Percentiles rank a stretch among this genome's conserved stretches.
Evolutionary conservation across 2,888 invertebrate species (phyloP).

Genomic region (Phaonia tiefii): DNA sequence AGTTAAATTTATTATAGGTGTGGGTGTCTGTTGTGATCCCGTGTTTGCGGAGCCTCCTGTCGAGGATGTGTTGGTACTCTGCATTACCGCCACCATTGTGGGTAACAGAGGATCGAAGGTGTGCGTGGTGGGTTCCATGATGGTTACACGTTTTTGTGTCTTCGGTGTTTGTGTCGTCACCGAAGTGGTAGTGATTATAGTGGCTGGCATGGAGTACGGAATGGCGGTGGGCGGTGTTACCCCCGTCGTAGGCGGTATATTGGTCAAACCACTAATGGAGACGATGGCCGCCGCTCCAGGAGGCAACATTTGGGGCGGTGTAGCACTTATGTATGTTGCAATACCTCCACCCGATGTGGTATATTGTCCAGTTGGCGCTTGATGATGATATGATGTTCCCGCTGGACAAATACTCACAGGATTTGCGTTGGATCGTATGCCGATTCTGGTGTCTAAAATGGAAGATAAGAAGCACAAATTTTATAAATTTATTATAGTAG

Average conservation of each 20-base stretch:
- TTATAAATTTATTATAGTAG: not conserved
- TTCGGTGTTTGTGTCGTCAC: constrained; percentile 77
- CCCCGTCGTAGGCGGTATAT: constrained; percentile 1
- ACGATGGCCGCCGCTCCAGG: constrained; percentile 56
- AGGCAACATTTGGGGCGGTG: constrained; percentile 55
- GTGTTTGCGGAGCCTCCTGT: not conserved
- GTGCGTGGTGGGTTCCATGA: constrained; percentile 78
- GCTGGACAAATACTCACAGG: constrained; percentile 69
- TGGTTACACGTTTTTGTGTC: constrained; percentile 79
- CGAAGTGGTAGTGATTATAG: constrained; percentile 70
- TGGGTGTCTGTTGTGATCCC: constrained; percentile 43
- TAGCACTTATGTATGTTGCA: constrained; percentile 23
- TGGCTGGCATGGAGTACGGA: constrained; percentile 43
- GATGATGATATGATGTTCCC: constrained; percentile 66
- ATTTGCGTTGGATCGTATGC: constrained; percentile 75
- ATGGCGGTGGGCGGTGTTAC: not conserved
- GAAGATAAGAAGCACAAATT: not conserved
- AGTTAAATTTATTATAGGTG: constrained; percentile 71
- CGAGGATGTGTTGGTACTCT: constrained; percentile 66
- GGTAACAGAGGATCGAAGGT: constrained; percentile 78
- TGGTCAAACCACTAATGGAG: constrained; percentile 56
- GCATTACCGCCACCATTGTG: constrained; percentile 75
- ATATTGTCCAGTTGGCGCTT: constrained; percentile 14
- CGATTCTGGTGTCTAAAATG: constrained; percentile 79
- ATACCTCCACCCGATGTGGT: not conserved